Conservation (phyloP, 2,797 vertebrate genomes). For the Vespertilio murinus region DNA sequence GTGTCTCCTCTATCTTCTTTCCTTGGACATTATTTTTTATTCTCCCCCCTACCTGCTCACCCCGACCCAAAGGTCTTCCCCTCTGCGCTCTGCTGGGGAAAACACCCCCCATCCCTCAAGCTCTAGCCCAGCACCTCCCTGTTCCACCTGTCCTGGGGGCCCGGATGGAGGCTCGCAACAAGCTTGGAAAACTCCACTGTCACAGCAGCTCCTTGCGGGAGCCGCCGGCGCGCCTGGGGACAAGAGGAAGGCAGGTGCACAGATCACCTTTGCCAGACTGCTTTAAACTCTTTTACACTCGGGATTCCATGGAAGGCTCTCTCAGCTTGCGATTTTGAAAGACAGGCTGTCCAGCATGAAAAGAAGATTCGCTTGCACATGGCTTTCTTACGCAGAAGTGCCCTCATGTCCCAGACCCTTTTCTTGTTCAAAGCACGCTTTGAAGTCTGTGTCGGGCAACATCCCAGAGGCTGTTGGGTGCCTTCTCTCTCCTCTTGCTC, state of each 20-base stretch:
- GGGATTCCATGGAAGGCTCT: background rate
- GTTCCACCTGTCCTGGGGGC: background rate
- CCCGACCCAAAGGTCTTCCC: rapidly evolving
- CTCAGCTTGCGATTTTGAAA: background rate
- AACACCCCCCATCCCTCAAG: background rate
- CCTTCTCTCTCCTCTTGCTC: background rate
- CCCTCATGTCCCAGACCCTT: background rate
- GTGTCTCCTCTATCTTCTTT: background rate
- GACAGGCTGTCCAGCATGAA: background rate
- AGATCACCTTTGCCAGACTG: background rate
- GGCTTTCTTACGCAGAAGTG: background rate
- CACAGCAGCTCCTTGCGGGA: background rate
- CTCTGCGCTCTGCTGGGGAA: background rate
- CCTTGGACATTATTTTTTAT: background rate
- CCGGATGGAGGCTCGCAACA: background rate
- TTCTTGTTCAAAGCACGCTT: background rate
- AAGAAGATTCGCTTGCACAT: background rate
- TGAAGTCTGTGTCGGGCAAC: background rate
- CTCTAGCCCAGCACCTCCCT: background rate
- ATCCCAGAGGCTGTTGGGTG: too few species aligned
- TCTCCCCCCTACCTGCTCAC: background rate
- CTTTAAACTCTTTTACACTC: background rate
- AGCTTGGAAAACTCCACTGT: background rate
- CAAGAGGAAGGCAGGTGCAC: background rate
- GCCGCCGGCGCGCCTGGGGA: rapidly evolving